These are phyloP conservation scores for Drosophila cyrtoloma DNA, from an alignment of 2,888 invertebrate species.

Conservation along the genomic window DNA sequence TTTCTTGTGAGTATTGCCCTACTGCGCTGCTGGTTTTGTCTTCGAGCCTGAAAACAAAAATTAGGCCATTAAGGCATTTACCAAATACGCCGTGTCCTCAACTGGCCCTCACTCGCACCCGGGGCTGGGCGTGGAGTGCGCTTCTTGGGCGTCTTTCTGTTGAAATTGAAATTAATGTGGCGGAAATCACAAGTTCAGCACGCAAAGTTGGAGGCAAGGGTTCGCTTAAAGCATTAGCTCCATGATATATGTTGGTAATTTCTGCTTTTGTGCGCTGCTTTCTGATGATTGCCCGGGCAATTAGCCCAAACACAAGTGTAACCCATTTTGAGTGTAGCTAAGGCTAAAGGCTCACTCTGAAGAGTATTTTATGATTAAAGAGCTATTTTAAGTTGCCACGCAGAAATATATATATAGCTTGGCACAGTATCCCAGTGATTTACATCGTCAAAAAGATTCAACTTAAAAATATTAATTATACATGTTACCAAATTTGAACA, in stretches of 20 bases:
- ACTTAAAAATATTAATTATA: neutral
- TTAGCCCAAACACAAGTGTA: constrained; percentile 61
- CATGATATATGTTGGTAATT: constrained; percentile 77
- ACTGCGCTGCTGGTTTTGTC: constrained; percentile 14
- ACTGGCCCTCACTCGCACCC: constrained; percentile 53
- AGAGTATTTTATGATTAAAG: constrained; percentile 25
- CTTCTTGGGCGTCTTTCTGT: constrained; percentile 61
- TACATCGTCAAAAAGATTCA: neutral
- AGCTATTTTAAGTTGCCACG: constrained; percentile 1
- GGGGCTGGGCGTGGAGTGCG: constrained; percentile 37
- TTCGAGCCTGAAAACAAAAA: constrained; percentile 71
- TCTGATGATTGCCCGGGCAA: constrained; percentile 69
- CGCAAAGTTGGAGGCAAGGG: constrained; percentile 74
- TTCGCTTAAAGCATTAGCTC: constrained; percentile 67
- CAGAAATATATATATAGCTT: constrained; percentile 3
- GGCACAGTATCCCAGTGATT: constrained; percentile 2
- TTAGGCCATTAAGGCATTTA: constrained; percentile 83
- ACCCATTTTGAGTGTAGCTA: constrained; percentile 9
- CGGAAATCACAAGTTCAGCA: constrained; percentile 83
- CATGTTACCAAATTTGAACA: neutral
- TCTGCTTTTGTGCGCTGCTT: constrained; percentile 45
- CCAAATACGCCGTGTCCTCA: constrained; percentile 79
- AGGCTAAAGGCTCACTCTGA: neutral
- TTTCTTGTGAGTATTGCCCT: constrained; percentile 21
- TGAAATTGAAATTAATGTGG: constrained; percentile 83